Evolutionary conservation across 2,113 vertebrate genomes (phyloP).

Genomic region (Dolichotis patagonum): DNA sequence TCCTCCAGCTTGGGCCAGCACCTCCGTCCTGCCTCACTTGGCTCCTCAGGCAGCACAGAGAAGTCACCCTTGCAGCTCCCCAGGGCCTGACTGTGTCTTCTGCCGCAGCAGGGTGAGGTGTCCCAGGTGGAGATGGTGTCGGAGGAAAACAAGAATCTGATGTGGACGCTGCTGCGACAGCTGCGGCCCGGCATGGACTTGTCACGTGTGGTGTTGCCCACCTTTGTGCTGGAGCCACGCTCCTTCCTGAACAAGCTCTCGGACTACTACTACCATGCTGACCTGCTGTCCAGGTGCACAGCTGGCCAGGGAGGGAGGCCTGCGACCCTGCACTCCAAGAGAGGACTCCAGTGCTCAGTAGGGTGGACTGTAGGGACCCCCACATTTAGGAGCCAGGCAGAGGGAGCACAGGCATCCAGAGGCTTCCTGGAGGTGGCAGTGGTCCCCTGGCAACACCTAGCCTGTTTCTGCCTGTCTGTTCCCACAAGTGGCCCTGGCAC

Average conservation of each 20-base stretch:
- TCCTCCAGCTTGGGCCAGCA: background rate
- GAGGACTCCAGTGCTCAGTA: background rate
- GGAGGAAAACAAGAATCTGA: conserved; percentile 94
- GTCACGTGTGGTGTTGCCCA: conserved; percentile 95
- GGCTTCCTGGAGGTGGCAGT: background rate
- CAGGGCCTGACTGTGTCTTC: background rate
- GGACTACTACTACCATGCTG: conserved; percentile 95
- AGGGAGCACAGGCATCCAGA: too few species aligned
- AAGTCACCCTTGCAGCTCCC: background rate
- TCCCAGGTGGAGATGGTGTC: conserved; percentile 96
- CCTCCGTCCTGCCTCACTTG: background rate
- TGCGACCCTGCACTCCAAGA: background rate
- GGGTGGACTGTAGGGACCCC: background rate
- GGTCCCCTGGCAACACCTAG: background rate
- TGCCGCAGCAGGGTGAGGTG: conserved; percentile 87
- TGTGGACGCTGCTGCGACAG: conserved; percentile 95
- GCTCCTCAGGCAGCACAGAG: fast-evolving
- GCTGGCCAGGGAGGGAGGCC: background rate
- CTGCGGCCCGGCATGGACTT: conserved; percentile 96
- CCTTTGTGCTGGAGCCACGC: conserved; percentile 96
- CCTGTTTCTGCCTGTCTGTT: background rate
- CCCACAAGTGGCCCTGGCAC: fast-evolving
- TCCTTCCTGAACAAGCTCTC: conserved; percentile 97
- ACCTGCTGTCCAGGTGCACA: conserved; percentile 94
- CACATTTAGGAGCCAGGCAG: fast-evolving